phyloP scores from a whole-genome alignment of 2,113 vertebrate genomes.

The Mionectes macconnelli region DNA sequence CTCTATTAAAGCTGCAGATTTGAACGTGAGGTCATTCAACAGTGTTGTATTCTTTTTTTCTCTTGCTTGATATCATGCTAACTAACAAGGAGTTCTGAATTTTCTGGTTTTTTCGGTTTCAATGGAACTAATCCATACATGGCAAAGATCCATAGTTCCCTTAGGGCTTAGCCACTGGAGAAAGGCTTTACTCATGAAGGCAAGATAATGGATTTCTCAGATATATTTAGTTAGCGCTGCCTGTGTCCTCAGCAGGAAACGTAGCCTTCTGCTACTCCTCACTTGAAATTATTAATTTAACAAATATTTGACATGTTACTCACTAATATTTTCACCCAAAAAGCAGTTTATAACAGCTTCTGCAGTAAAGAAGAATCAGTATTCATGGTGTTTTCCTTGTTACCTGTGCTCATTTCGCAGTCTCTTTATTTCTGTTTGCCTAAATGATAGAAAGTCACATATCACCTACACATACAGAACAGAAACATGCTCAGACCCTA shows the following conservation, averaged over 20 bases:
- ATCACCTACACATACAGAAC: neutral
- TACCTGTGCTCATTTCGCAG: neutral
- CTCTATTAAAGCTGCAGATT: neutral
- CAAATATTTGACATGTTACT: neutral
- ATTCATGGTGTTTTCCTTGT: neutral
- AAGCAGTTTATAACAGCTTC: neutral
- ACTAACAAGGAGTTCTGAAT: neutral
- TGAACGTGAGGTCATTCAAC: neutral
- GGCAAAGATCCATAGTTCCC: neutral
- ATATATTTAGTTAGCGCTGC: neutral
- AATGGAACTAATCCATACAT: neutral
- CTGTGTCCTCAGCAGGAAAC: neutral
- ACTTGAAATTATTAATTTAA: neutral
- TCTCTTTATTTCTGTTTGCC: neutral
- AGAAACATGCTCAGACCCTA: neutral
- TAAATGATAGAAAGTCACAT: neutral
- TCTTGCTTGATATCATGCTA: neutral
- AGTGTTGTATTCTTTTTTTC: neutral
- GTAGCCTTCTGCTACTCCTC: neutral
- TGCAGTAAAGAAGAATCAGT: neutral
- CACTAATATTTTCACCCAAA: neutral
- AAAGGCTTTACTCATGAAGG: neutral
- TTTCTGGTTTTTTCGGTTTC: neutral
- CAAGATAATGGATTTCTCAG: neutral
- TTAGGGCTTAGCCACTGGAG: neutral